Evolutionary conservation across 2,113 vertebrate genomes (phyloP), one percentile per base, ranked within the genome.

Genomic region (Orientallactaga bullata): DNA sequence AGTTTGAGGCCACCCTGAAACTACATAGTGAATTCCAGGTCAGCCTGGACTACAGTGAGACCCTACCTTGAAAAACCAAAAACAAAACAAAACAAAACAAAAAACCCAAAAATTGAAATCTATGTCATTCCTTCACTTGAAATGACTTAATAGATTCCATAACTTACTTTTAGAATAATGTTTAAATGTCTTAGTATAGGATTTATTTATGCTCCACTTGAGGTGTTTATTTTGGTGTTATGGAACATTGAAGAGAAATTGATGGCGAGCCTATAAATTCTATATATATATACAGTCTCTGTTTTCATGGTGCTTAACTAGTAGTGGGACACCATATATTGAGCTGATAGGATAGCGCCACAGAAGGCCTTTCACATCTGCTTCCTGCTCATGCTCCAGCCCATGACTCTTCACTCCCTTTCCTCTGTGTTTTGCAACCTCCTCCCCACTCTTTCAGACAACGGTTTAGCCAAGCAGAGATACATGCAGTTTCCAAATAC

Each of bases 91-190:
- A n/a, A n/a, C n/a, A n/a, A n/a, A n/a, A n/a, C n/a, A n/a, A n/a
- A n/a, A n/a, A n/a, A n/a, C n/a, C n/a, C n/a, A 61, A 85, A 55
- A 93, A 61, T 78, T 16, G 42, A 68, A 87, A 71, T 85, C 26
- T 83, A 5, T 77, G 51, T 69, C 51, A 68, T 2, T 66, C 93
- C 35, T 65, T 60, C 88, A 42, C 47, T 87, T 88, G 86, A 95
- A 90, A 77, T 16, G 32, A 30, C 28, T 81, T 35, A 94, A 71
- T 78, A 63, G 66, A 42, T 90, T 61, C 77, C 30, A 85, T 86
- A 86, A 17, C 69, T 37, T 78, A 17, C 69, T 37, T 78, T 95
- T 30, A 71, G 51, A 47, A 94, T 79, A 32, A 79, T 51, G 6
- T 86, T 73, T 69, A 86, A 65, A 89, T 58, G n/a, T 39, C 24